phyloP scores from a whole-genome alignment of 2,797 vertebrate genomes.

The Girardinus metallicus region DNA sequence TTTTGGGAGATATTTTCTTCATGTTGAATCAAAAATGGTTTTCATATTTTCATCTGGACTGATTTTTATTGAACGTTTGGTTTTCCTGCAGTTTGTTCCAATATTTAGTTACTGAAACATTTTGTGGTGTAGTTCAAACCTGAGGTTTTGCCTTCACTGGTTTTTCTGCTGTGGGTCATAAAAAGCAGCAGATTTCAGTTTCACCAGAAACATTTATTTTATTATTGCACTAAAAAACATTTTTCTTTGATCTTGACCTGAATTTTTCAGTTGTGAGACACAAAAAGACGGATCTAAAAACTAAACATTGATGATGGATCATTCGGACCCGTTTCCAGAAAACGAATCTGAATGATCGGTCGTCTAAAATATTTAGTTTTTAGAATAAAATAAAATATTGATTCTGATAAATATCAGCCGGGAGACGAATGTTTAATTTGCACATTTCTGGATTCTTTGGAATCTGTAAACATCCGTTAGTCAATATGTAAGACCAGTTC shows the following conservation, averaged over 20 bases:
- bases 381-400: not conserved
- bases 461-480: not conserved
- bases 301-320: not conserved
- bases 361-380: not conserved
- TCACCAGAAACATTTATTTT: not conserved
- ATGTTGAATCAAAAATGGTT: not conserved
- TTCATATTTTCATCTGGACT: not conserved
- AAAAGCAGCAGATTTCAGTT: not conserved
- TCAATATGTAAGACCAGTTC: not conserved
- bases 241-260: not conserved
- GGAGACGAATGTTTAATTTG: not conserved
- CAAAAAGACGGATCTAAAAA: not conserved
- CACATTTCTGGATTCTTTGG: not conserved
- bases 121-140: constrained; percentile 48
- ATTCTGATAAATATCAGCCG: not conserved
- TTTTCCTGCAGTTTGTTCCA: not conserved
- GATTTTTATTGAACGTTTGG: not conserved
- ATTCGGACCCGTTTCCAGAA: not conserved
- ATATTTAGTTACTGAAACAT: constrained; percentile 31
- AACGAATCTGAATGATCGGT: too few species aligned
- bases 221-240: not conserved
- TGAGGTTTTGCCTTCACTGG: constrained; percentile 26
- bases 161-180: not conserved
- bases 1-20: not conserved
- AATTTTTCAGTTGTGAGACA: not conserved